phyloP scores from a whole-genome alignment of 2,888 invertebrate genomes.

The Lathronympha strigana region DNA sequence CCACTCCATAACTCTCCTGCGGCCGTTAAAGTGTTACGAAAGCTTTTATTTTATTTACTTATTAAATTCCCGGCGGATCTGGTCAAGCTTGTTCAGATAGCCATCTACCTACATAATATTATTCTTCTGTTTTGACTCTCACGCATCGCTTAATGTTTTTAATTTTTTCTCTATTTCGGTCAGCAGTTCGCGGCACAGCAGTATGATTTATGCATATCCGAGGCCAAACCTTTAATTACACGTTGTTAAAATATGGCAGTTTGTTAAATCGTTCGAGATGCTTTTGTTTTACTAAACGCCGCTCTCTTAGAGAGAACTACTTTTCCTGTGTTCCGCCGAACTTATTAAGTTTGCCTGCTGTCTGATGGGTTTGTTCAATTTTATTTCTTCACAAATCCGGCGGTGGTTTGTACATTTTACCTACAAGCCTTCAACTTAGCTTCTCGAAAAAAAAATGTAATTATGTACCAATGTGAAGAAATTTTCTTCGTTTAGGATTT shows the following conservation, averaged over 20 bases:
- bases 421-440: too few relatives aligned
- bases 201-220: conserved; percentile 84
- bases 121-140: conserved; percentile 43
- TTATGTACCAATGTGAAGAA: too few relatives aligned
- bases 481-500: too few relatives aligned
- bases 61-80: conserved; percentile 34
- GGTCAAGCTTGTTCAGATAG: conserved; percentile 41
- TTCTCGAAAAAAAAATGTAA: too few relatives aligned
- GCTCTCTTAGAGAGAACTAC: conserved; percentile 66
- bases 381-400: conserved; percentile 40
- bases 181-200: conserved; percentile 79
- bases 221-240: conserved; percentile 84
- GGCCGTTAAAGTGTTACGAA: conserved; percentile 23
- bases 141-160: conserved; percentile 75
- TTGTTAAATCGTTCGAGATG: conserved; percentile 80
- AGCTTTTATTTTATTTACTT: conserved; percentile 36
- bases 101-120: conserved; percentile 41
- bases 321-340: conserved; percentile 65
- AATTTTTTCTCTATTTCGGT: conserved; percentile 84
- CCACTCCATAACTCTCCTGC: conserved; percentile 8
- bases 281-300: conserved; percentile 81
- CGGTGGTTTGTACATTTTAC: conserved; percentile 1
- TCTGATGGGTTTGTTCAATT: not conserved
- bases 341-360: conserved; percentile 49
- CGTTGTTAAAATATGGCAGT: conserved; percentile 85